Evolutionary conservation across 2,113 vertebrate genomes (phyloP).

Genomic region (Otis tarda): DNA sequence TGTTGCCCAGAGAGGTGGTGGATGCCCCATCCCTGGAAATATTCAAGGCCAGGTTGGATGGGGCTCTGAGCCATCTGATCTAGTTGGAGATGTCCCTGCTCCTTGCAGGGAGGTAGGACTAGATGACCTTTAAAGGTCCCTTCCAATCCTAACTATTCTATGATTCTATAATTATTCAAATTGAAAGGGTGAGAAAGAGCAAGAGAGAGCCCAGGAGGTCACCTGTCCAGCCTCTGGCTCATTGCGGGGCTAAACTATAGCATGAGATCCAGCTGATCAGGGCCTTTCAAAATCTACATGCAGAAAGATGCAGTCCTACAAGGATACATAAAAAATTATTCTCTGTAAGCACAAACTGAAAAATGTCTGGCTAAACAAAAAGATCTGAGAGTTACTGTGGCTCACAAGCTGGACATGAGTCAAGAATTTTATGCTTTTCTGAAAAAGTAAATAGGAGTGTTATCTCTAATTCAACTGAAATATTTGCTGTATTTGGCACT

Average conservation of each 20-base stretch:
- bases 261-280: not conserved
- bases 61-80: no score
- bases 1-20: no score
- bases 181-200: not conserved
- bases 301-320: not conserved
- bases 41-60: no score
- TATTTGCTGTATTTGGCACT: constrained; percentile 54
- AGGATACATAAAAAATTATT: not conserved
- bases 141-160: no score
- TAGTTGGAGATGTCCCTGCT: no score
- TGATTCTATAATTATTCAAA: not conserved
- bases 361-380: not conserved
- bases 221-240: not conserved
- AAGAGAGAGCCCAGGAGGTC: not conserved
- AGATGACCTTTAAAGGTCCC: no score
- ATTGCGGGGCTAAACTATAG: not conserved
- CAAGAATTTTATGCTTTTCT: constrained; percentile 37
- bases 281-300: not conserved
- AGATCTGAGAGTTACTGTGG: not conserved
- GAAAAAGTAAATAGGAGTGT: constrained; percentile 16
- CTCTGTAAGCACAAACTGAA: not conserved
- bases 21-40: no score
- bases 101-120: no score
- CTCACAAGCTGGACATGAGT: not conserved
- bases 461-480: constrained; percentile 42